phyloP scores from a whole-genome alignment of 1,140 invertebrate species.

The Danaus melanippus region DNA sequence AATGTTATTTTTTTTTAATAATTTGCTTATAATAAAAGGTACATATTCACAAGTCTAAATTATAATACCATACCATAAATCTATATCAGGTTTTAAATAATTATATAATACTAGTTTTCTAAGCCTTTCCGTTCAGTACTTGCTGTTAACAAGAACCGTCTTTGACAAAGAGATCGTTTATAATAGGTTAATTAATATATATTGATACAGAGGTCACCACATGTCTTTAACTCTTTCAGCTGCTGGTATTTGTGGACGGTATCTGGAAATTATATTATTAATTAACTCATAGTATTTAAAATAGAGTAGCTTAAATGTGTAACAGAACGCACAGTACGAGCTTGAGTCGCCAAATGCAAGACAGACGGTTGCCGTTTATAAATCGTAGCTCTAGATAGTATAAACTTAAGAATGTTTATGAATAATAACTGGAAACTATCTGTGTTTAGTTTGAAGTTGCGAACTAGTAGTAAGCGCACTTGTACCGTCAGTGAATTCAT shows the following conservation, averaged over 20 bases:
- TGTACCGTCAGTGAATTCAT: too few species aligned
- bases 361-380: too few species aligned
- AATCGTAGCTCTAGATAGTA: too few species aligned
- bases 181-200: neutral
- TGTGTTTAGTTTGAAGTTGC: too few species aligned
- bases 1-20: slow-evolving; percentile 33
- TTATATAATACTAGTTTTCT: too few species aligned
- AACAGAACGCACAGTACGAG: too few species aligned
- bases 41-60: slow-evolving; percentile 53
- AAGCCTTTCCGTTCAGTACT: too few species aligned
- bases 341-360: too few species aligned
- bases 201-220: slow-evolving; percentile 40
- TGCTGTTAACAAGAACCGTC: too few species aligned
- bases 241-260: slow-evolving; percentile 55
- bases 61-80: slow-evolving; percentile 1
- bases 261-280: slow-evolving; percentile 33
- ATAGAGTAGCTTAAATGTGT: neutral
- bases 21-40: slow-evolving; percentile 22
- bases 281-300: slow-evolving; percentile 2
- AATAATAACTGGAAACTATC: too few species aligned
- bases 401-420: too few species aligned
- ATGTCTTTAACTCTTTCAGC: slow-evolving; percentile 60
- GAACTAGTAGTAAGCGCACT: too few species aligned
- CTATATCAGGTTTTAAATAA: neutral
- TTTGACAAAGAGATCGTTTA: slow-evolving; percentile 4